phyloP scores from a whole-genome alignment of 1,140 invertebrate genomes.

The Listronotus oregonensis region DNA sequence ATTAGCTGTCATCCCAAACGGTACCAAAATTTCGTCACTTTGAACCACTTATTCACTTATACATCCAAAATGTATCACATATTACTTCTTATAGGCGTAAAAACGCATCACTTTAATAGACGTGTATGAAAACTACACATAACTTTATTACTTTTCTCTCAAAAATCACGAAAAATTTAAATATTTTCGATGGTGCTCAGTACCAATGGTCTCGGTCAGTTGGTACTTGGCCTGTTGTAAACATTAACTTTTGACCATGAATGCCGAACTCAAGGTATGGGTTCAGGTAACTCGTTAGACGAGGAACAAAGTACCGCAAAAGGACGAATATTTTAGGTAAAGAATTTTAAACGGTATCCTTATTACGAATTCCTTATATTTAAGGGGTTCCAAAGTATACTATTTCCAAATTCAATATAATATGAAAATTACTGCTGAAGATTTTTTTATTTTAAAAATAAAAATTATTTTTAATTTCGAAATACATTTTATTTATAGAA shows the following conservation, averaged over 20 bases:
- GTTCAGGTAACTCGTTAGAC: constrained; percentile 34
- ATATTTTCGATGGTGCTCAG: not conserved
- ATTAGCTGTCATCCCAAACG: constrained; percentile 11
- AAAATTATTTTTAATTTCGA: too few species aligned
- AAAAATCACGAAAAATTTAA: not conserved
- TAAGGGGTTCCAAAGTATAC: too few species aligned
- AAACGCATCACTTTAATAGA: not conserved
- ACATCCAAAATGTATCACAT: not conserved
- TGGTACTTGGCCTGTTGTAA: constrained; percentile 36
- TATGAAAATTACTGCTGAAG: too few species aligned
- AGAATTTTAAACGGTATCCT: not conserved
- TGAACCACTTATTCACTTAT: not conserved
- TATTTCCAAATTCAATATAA: too few species aligned
- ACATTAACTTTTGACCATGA: constrained; percentile 41
- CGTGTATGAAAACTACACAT: too few species aligned
- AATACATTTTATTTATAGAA: too few species aligned
- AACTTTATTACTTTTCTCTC: not conserved
- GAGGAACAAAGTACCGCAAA: constrained; percentile 4
- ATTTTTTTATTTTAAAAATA: too few species aligned
- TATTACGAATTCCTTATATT: not conserved
- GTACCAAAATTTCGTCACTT: constrained; percentile 23
- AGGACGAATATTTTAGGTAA: not conserved
- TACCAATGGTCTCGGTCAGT: constrained; percentile 11
- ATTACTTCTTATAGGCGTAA: not conserved
- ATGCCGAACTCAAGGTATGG: constrained; percentile 37